These are phyloP conservation scores for Sibirionetta formosa DNA, from an alignment of 2,797 vertebrate genomes.

Conservation along the genomic window DNA sequence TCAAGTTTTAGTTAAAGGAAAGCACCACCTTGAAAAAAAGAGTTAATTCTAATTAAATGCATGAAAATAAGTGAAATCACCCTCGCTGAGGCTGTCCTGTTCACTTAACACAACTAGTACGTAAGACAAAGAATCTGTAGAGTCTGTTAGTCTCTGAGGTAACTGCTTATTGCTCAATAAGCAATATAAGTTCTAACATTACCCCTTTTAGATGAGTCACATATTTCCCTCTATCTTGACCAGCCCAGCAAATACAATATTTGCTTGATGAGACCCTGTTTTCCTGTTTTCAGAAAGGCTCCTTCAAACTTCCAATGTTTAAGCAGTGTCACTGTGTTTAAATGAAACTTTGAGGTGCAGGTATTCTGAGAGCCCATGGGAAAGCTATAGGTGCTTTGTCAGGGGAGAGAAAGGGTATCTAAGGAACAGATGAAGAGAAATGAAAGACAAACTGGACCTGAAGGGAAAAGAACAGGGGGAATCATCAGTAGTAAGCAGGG, in stretches of 20 bases:
- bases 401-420: not conserved
- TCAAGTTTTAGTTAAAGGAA: not conserved
- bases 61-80: not conserved
- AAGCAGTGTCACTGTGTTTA: not conserved
- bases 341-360: not conserved
- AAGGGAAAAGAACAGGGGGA: not conserved
- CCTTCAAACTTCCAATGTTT: not conserved
- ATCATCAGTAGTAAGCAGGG: not conserved
- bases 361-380: not conserved
- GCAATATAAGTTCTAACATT: not conserved
- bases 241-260: not conserved
- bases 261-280: not conserved
- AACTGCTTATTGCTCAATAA: not conserved
- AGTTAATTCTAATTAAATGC: not conserved
- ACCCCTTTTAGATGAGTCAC: not conserved
- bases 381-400: not conserved
- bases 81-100: rapidly evolving
- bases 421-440: not conserved
- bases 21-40: not conserved
- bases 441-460: not conserved
- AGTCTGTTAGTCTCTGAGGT: rapidly evolving
- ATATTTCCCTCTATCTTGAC: not conserved
- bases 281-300: not conserved
- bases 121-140: not conserved
- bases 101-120: not conserved